phyloP scores from a whole-genome alignment of 2,888 invertebrate species.

The Trypoxylon attenuatum region DNA sequence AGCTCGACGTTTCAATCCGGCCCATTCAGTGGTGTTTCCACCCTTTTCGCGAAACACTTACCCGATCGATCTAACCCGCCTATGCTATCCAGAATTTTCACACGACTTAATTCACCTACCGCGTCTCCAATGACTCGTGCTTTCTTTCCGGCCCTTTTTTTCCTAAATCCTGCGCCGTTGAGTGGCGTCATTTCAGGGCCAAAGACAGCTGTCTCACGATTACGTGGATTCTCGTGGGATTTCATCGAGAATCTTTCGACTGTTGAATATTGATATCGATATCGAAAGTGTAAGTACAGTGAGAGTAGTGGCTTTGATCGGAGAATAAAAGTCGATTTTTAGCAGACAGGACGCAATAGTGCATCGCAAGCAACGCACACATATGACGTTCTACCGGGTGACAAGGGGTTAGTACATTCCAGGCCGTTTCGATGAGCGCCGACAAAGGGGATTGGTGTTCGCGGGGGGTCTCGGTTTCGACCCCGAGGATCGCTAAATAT shows the following conservation, averaged over 20 bases:
- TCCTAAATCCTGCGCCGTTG: too few relatives aligned
- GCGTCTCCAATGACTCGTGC: slow-evolving; percentile 53
- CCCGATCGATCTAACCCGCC: slow-evolving; percentile 67
- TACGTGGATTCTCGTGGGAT: background rate
- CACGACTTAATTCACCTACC: slow-evolving; percentile 53
- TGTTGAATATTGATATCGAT: too few relatives aligned
- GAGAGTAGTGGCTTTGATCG: background rate
- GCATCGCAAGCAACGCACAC: slow-evolving; percentile 19
- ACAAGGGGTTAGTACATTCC: slow-evolving; percentile 56
- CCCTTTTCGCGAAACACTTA: slow-evolving; percentile 57
- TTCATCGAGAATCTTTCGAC: background rate
- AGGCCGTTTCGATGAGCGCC: slow-evolving; percentile 47
- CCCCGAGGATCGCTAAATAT: slow-evolving; percentile 69
- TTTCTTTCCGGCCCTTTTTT: slow-evolving; percentile 23
- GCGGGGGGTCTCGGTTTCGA: slow-evolving; percentile 29
- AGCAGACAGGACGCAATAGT: slow-evolving; percentile 12
- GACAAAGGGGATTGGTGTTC: slow-evolving; percentile 54
- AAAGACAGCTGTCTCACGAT: too few relatives aligned
- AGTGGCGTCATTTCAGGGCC: too few relatives aligned
- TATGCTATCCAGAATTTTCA: slow-evolving; percentile 51
- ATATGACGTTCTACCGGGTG: slow-evolving; percentile 5
- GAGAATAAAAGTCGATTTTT: slow-evolving; percentile 18
- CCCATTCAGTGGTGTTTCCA: slow-evolving; percentile 63
- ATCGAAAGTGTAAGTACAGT: background rate
- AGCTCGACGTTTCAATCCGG: slow-evolving; percentile 68